Evolutionary conservation across 2,888 invertebrate genomes (phyloP).

Genomic region (Protophormia terraenovae): DNA sequence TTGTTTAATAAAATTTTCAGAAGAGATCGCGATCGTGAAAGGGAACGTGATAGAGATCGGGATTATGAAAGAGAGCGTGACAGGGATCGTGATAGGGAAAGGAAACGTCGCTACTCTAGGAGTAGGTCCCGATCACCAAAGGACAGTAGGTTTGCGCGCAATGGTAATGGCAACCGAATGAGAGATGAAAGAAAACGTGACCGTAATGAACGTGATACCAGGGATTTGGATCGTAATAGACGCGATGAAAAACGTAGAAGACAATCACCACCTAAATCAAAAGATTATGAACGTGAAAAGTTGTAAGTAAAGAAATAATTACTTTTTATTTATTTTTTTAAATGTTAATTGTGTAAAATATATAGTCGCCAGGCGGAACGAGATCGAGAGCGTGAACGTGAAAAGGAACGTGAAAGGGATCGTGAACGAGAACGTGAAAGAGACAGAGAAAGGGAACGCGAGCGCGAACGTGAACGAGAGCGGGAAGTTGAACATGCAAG

Average conservation of each 20-base stretch:
- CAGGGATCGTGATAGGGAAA: slow-evolving; percentile 75
- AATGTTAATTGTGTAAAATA: too few species aligned
- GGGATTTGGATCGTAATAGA: slow-evolving; percentile 72
- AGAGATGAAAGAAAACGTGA: slow-evolving; percentile 76
- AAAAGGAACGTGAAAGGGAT: slow-evolving; percentile 81
- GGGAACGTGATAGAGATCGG: slow-evolving; percentile 61
- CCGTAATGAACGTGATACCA: slow-evolving; percentile 67
- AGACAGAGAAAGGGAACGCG: slow-evolving; percentile 65
- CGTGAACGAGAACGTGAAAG: slow-evolving; percentile 66
- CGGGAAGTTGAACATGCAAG: slow-evolving; percentile 75
- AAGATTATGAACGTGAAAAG: slow-evolving; percentile 76
- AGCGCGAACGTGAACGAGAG: slow-evolving; percentile 82
- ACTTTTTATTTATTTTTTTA: too few species aligned
- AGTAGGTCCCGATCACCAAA: slow-evolving; percentile 73
- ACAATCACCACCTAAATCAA: slow-evolving; percentile 73
- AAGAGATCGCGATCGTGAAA: slow-evolving; percentile 61
- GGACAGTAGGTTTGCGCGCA: slow-evolving; percentile 74
- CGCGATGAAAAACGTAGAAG: slow-evolving; percentile 78
- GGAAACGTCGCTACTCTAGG: slow-evolving; percentile 74
- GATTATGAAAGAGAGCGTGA: slow-evolving; percentile 72
- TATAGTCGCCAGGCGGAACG: slow-evolving; percentile 73
- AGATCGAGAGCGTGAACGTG: slow-evolving; percentile 75
- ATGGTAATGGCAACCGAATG: slow-evolving; percentile 73
- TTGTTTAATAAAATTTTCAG: slow-evolving; percentile 28
- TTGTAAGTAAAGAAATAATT: slow-evolving; percentile 73